These are phyloP conservation scores for Percina caprodes DNA, from an alignment of 2,113 vertebrate species.

Conservation along the genomic window DNA sequence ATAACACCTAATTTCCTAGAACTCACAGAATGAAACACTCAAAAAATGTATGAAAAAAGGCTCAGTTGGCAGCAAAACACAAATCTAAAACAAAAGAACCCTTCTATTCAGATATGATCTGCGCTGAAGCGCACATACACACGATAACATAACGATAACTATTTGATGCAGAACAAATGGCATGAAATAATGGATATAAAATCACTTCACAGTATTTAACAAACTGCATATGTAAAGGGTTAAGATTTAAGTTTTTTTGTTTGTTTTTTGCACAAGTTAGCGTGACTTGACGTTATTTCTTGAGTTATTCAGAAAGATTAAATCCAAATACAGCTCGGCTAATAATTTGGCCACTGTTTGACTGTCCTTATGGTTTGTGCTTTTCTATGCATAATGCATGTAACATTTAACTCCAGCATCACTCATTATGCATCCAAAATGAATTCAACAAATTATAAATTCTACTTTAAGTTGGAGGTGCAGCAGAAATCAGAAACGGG, in stretches of 20 bases:
- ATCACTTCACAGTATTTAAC: not conserved
- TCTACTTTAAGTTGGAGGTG: not conserved
- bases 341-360: not conserved
- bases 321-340: not conserved
- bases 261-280: not conserved
- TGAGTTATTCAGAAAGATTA: not conserved
- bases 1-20: not conserved
- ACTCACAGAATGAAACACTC: constrained; percentile 12
- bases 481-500: not conserved
- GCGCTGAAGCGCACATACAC: not conserved
- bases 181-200: not conserved
- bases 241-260: not conserved
- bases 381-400: not conserved
- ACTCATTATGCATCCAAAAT: not conserved
- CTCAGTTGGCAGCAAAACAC: not conserved
- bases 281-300: too few species aligned
- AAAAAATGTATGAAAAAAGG: not conserved
- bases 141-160: not conserved
- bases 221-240: not conserved
- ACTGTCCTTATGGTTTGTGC: not conserved
- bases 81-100: not conserved
- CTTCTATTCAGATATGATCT: not conserved
- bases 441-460: not conserved
- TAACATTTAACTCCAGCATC: not conserved
- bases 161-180: not conserved